Conservation (phyloP, 2,888 invertebrate species). For the Julus scanicus region DNA sequence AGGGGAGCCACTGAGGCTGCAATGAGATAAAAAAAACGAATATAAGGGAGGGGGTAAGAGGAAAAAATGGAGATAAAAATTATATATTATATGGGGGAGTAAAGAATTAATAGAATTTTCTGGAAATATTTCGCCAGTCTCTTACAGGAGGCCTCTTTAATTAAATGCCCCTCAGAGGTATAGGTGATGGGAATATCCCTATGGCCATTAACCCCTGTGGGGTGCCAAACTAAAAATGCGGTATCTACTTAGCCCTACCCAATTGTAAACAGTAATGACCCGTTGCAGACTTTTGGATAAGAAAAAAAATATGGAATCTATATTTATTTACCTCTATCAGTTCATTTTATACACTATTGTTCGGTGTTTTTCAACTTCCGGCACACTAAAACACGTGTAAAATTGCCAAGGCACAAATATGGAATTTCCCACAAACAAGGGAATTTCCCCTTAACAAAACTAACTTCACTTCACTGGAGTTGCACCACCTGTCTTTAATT, state of each 20-base stretch:
- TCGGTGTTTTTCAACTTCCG: too few relatives aligned
- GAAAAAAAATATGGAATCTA: neutral
- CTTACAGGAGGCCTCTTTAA: neutral
- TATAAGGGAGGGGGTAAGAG: neutral
- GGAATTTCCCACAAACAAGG: too few relatives aligned
- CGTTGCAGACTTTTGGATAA: neutral
- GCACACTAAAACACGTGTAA: too few relatives aligned
- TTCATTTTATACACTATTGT: too few relatives aligned
- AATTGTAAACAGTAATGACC: neutral
- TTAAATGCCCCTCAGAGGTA: slow-evolving; percentile 17
- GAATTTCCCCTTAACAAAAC: too few relatives aligned
- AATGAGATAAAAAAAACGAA: slow-evolving; percentile 8
- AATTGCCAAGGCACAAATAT: too few relatives aligned
- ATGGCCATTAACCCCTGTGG: neutral
- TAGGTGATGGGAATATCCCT: slow-evolving; percentile 10
- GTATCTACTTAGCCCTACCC: neutral
- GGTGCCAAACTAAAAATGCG: neutral
- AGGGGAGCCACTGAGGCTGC: slow-evolving; percentile 47
- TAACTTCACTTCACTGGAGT: too few relatives aligned
- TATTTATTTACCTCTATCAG: neutral
- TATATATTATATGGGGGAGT: slow-evolving; percentile 44
- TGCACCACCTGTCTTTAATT: too few relatives aligned
- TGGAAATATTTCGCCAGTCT: slow-evolving; percentile 29
- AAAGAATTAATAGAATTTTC: slow-evolving; percentile 28
- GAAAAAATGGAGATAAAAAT: slow-evolving; percentile 34